Evolutionary conservation across 2,113 vertebrate genomes (phyloP).

Genomic region (Alexandromys fortis): DNA sequence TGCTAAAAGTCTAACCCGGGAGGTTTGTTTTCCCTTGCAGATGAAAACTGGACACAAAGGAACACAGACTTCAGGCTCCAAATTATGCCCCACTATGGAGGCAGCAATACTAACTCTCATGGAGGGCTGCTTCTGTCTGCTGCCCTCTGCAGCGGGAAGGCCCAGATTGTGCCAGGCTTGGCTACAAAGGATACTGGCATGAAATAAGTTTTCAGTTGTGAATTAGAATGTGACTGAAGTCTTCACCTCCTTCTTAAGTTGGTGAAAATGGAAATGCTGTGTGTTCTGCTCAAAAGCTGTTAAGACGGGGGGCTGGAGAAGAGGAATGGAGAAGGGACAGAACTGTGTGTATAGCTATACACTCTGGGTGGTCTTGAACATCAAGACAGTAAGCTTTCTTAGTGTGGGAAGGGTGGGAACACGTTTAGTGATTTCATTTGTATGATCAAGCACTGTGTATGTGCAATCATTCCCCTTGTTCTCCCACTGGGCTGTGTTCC

Average conservation of each 20-base stretch:
- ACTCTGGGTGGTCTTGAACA: not conserved
- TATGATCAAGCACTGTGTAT: not conserved
- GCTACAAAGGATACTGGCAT: not conserved
- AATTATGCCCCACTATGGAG: not conserved
- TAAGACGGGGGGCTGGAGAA: not conserved
- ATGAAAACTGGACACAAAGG: constrained; percentile 32
- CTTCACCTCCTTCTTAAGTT: constrained; percentile 15
- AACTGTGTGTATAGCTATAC: too few relatives aligned
- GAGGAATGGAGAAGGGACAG: too few relatives aligned
- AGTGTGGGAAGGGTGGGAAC: not conserved
- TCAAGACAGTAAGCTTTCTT: not conserved
- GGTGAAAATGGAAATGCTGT: not conserved
- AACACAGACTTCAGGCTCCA: not conserved
- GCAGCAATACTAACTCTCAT: not conserved
- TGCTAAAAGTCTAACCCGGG: not conserved
- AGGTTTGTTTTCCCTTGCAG: constrained; percentile 2
- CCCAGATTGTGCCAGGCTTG: not conserved
- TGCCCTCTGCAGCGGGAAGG: not conserved
- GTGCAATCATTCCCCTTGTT: not conserved
- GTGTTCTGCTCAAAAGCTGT: not conserved
- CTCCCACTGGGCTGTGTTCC: not conserved
- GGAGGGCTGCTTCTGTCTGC: not conserved
- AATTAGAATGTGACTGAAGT: not conserved
- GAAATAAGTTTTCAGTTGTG: constrained; percentile 44
- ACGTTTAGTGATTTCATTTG: not conserved